Evolutionary conservation across 2,113 vertebrate species (phyloP).

Genomic region (Aphelocoma coerulescens): DNA sequence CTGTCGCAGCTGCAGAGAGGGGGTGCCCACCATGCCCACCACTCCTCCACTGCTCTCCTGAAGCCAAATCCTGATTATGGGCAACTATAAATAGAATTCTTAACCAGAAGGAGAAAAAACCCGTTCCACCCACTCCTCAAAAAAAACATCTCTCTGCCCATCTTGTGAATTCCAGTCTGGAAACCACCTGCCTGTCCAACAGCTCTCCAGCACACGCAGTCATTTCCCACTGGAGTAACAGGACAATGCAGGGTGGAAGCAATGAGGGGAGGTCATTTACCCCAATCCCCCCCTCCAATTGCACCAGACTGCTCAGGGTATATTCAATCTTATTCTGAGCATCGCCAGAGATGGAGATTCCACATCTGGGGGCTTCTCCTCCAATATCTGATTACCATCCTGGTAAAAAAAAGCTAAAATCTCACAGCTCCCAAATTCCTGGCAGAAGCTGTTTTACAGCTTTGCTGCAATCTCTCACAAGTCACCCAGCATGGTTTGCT

Average conservation of each 20-base stretch:
- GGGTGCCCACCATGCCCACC: neutral
- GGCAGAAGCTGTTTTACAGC: neutral
- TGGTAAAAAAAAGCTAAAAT: neutral
- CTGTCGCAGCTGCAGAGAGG: accelerated
- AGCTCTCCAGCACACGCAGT: neutral
- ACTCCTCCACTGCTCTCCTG: neutral
- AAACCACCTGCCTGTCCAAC: neutral
- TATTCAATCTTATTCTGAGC: neutral
- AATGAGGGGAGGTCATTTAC: neutral
- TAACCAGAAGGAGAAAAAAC: neutral
- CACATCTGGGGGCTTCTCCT: neutral
- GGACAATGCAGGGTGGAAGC: accelerated
- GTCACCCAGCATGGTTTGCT: neutral
- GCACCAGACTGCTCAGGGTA: neutral
- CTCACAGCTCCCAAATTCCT: neutral
- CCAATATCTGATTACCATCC: neutral
- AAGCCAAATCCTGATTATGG: neutral
- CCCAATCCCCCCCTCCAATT: accelerated
- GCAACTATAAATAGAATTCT: neutral
- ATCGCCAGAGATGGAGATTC: neutral
- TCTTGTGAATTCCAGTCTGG: accelerated
- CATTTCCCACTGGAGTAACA: accelerated
- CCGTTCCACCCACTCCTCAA: neutral
- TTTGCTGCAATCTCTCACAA: neutral
- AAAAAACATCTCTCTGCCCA: neutral